These are phyloP conservation scores for Macheiramphus alcinus DNA, from an alignment of 2,113 vertebrate species.

Conservation along the genomic window DNA sequence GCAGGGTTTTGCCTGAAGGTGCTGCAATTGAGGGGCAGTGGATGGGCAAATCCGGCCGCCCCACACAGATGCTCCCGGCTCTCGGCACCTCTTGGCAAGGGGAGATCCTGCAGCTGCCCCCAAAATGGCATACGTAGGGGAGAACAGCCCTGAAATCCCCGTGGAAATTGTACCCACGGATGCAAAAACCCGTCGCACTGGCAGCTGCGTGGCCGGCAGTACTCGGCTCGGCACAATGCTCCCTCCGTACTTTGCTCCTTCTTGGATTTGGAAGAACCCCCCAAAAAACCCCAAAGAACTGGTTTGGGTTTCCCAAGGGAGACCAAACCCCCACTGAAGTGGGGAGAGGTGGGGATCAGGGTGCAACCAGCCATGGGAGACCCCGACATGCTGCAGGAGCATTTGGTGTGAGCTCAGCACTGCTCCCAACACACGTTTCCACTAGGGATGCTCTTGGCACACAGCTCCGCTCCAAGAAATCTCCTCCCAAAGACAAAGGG, in stretches of 20 bases:
- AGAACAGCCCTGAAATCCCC: not conserved
- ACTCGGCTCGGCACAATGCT: not conserved
- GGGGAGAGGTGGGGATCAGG: not conserved
- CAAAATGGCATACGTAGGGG: fast-evolving
- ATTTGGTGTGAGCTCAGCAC: not conserved
- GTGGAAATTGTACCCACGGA: not conserved
- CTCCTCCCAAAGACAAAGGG: not conserved
- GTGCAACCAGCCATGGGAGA: not conserved
- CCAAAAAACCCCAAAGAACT: not conserved
- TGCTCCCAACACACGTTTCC: not conserved
- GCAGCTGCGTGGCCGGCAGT: not conserved
- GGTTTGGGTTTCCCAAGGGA: not conserved
- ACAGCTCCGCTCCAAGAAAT: not conserved
- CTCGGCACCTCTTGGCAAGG: not conserved
- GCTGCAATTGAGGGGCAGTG: not conserved
- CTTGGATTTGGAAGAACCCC: not conserved
- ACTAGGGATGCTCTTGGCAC: not conserved
- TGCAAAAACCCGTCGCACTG: fast-evolving
- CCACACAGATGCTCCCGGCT: fast-evolving
- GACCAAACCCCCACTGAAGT: fast-evolving
- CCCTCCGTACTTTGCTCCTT: not conserved
- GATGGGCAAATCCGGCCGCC: not conserved
- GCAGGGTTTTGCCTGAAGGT: not conserved
- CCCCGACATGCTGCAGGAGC: not conserved
- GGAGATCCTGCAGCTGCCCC: not conserved